Evolutionary conservation across 2,113 vertebrate species (phyloP), one percentile per base, ranked within the genome.

Genomic region (Phoenicopterus ruber): DNA sequence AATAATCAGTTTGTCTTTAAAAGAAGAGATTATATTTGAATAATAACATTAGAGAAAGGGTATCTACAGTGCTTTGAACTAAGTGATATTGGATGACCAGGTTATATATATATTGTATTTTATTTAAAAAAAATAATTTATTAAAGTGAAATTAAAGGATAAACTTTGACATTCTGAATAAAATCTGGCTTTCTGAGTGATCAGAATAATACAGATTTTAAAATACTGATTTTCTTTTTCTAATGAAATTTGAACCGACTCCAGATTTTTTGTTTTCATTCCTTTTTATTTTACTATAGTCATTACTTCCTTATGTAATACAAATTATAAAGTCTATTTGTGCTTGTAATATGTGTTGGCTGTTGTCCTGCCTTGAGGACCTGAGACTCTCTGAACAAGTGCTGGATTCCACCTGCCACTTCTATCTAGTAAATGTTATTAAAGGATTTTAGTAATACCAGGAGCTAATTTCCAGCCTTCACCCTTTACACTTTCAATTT

Each of bases 271-370:
- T 40, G 5, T 18, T 81, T 86, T 50, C 1, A 21, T 74, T 93
- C 6, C 11, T 84, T 81, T 80, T 87, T 36, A 22, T 85, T 94
- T 69, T 80, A 28, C 22, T 63, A 8, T 12, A 24, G 36, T 84
- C 55, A 44, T 82, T 86, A 59, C 13, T 17, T 21, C 29, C 31
- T 73, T 86, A 74, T 17, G 38, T 61, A 80, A 57, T 78, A 49
- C 0, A 0, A 76, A 62, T 2, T 46, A 32, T 82, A 20, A 59
- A 91, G 42, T 67, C n/a, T 83, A 0, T 74, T 90, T 0, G 0
- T 70, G 57, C 65, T 87, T 91, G 40, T 71, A 84, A 36, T 79
- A 21, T 49, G 4, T 52, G 14, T 61, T 94, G 36, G 44, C 22
- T 84, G 29, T 81, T 95, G 26, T 82, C 46, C 28, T 74, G 63